Conservation (phyloP, 2,888 invertebrate genomes). For the Platerodrilus igneus region DNA sequence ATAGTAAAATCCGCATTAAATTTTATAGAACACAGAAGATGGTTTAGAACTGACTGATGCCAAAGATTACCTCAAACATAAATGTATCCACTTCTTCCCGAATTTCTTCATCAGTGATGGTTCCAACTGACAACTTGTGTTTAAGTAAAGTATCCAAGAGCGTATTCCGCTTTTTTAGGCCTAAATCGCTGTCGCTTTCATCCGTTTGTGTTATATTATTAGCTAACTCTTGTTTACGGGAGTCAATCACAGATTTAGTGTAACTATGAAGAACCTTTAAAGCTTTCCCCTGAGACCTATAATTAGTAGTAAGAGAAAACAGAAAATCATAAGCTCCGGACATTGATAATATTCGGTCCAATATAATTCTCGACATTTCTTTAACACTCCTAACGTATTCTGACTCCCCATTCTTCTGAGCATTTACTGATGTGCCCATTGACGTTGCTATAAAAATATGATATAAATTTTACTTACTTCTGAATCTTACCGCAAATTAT, state of each 20-base stretch:
- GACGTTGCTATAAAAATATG: constrained; percentile 73
- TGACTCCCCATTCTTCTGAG: constrained; percentile 63
- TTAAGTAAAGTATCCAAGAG: no score
- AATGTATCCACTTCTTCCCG: no score
- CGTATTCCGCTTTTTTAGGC: no score
- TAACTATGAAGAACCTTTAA: constrained; percentile 51
- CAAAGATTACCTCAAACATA: no score
- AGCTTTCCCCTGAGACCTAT: constrained; percentile 52
- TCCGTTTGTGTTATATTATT: background rate
- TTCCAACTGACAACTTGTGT: no score
- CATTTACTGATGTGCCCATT: constrained; percentile 73
- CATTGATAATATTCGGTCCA: constrained; percentile 38
- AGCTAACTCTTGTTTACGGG: constrained; percentile 38
- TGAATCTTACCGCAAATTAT: constrained; percentile 60
- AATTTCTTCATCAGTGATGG: no score
- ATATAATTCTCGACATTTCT: constrained; percentile 40
- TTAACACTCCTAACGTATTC: constrained; percentile 69
- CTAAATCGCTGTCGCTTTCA: no score
- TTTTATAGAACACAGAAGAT: no score
- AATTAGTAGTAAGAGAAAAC: constrained; percentile 52
- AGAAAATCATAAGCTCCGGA: constrained; percentile 50
- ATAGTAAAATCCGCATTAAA: no score
- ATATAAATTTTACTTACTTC: no score
- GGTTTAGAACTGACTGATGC: no score
- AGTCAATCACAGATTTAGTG: constrained; percentile 53